A percentile compares a stretch with the other conserved stretches of the same genome.
These are phyloP conservation scores for Chalcosyrphus nemorum DNA, from an alignment of 2,888 invertebrate genomes.

Conservation along the genomic window DNA sequence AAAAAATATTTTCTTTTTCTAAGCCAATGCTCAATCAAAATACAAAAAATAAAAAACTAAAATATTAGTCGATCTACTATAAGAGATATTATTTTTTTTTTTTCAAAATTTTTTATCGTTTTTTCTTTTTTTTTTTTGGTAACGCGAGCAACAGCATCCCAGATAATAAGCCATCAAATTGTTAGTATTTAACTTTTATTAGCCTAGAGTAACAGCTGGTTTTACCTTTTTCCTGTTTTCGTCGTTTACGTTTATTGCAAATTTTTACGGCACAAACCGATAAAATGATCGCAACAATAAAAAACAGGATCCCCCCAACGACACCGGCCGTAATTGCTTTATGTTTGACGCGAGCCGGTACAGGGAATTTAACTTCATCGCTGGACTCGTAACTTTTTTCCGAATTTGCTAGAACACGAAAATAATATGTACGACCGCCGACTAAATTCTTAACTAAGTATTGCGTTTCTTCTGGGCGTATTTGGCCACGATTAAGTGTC, in stretches of 20 bases:
- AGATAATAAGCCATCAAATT: constrained; percentile 74
- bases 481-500: constrained; percentile 92
- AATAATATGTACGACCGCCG: constrained; percentile 95
- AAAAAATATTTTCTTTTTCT: neutral
- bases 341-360: constrained; percentile 95
- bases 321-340: constrained; percentile 98
- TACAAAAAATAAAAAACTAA: neutral
- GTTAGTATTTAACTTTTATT: constrained; percentile 55
- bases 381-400: constrained; percentile 93
- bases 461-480: constrained; percentile 93
- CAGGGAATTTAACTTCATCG: constrained; percentile 93
- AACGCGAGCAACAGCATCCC: constrained; percentile 76
- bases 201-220: constrained; percentile 77
- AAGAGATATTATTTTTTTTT: neutral
- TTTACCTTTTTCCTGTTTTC: constrained; percentile 99
- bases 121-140: constrained; percentile 49
- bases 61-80: constrained; percentile 35
- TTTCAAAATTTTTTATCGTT: constrained; percentile 7
- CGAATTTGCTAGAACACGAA: constrained; percentile 94
- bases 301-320: constrained; percentile 97
- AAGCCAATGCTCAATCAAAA: constrained; percentile 36
- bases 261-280: constrained; percentile 99
- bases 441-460: constrained; percentile 96
- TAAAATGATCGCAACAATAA: constrained; percentile 98
- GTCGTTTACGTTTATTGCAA: constrained; percentile 97